A percentile compares a stretch with the other conserved stretches of the same genome.
Conservation (phyloP, 2,888 invertebrate species). For the Drosophila aldrichi region DNA sequence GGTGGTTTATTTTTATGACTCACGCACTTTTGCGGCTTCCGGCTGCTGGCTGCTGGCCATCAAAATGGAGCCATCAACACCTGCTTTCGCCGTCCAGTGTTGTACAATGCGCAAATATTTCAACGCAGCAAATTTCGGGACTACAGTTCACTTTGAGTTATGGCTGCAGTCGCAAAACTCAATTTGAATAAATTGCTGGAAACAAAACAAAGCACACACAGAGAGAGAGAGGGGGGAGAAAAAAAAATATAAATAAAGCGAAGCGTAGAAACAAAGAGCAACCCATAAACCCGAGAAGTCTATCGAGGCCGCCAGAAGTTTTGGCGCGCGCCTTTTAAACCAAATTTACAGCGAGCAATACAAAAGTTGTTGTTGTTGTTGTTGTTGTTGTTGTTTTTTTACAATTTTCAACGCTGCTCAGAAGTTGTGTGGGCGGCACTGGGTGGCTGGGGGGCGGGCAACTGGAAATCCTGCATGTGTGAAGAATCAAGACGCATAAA, state of each 20-base stretch:
- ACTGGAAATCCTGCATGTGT: conserved; percentile 63
- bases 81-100: conserved; percentile 63
- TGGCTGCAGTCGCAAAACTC: conserved; percentile 78
- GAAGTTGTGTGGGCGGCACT: conserved; percentile 8
- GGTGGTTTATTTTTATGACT: conserved; percentile 76
- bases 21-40: conserved; percentile 80
- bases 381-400: conserved; percentile 11
- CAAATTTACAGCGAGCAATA: conserved; percentile 72
- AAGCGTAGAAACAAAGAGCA: conserved; percentile 60
- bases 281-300: conserved; percentile 58
- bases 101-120: conserved; percentile 39
- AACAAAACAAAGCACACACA: conserved; percentile 54
- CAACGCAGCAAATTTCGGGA: conserved; percentile 3
- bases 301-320: conserved; percentile 67
- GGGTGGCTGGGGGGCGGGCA: conserved; percentile 1
- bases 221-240: neutral
- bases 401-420: conserved; percentile 35
- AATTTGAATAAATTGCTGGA: conserved; percentile 78
- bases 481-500: conserved; percentile 78
- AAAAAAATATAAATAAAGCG: conserved; percentile 12
- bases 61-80: conserved; percentile 79
- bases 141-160: conserved; percentile 69
- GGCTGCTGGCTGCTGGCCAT: conserved; percentile 77
- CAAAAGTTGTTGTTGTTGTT: conserved; percentile 44
- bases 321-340: conserved; percentile 69